These are phyloP conservation scores for Yoshiicerus persimilis DNA, from an alignment of 1,140 invertebrate species.

Conservation along the genomic window DNA sequence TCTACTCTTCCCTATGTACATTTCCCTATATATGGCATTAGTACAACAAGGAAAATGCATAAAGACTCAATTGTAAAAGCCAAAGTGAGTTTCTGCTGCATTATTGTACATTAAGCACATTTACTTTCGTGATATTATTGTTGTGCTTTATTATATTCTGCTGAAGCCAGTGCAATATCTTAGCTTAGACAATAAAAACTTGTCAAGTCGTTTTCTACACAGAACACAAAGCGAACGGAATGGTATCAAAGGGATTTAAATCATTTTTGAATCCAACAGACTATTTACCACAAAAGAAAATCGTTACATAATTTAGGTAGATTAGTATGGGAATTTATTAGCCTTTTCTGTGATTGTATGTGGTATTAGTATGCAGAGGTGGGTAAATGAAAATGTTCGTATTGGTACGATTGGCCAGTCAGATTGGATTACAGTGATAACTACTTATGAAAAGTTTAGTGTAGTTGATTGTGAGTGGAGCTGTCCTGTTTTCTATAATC, in stretches of 20 bases:
- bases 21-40: background rate
- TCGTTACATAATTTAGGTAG: background rate
- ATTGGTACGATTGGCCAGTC: background rate
- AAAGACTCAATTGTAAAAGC: background rate
- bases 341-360: background rate
- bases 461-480: background rate
- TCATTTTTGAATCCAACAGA: background rate
- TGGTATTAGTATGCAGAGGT: background rate
- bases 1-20: background rate
- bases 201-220: no score
- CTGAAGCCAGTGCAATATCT: background rate
- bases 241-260: background rate
- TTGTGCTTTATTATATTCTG: background rate
- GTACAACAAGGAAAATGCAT: background rate
- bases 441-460: background rate
- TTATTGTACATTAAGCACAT: background rate
- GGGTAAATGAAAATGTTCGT: background rate
- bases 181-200: background rate
- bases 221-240: background rate
- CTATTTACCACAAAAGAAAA: no score
- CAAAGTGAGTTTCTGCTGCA: background rate
- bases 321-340: background rate
- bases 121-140: background rate
- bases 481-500: background rate
- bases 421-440: background rate